Conservation (phyloP, 1,140 invertebrate genomes). For the Myzus persicae region DNA sequence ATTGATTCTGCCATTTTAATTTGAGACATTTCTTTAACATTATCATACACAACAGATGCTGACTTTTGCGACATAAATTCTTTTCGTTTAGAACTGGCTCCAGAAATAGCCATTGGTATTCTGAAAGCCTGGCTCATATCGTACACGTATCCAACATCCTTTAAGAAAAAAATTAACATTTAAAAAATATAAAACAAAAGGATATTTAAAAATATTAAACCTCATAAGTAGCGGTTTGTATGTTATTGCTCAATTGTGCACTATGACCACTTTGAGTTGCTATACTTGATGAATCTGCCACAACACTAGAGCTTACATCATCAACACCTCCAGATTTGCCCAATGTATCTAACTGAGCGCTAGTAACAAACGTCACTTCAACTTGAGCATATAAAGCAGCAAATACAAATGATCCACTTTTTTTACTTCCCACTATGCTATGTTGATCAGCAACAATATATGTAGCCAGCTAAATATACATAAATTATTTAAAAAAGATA, state of each 20-base stretch:
- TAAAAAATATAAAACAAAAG: neutral
- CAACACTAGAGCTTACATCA: slow-evolving; percentile 78
- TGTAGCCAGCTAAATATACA: slow-evolving; percentile 69
- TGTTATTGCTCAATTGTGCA: slow-evolving; percentile 61
- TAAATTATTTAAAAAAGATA: neutral
- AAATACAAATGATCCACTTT: slow-evolving; percentile 71
- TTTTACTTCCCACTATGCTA: slow-evolving; percentile 60
- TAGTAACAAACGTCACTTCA: slow-evolving; percentile 87
- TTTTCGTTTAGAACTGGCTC: slow-evolving; percentile 27
- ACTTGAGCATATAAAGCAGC: slow-evolving; percentile 83
- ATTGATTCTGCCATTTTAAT: slow-evolving; percentile 55
- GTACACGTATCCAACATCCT: slow-evolving; percentile 49
- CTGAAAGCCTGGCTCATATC: slow-evolving; percentile 53
- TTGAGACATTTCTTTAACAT: slow-evolving; percentile 58
- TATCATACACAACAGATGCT: slow-evolving; percentile 52
- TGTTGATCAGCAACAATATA: slow-evolving; percentile 83
- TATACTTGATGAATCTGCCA: slow-evolving; percentile 82
- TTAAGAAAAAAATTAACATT: slow-evolving; percentile 19
- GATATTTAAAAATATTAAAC: neutral
- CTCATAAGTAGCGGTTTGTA: slow-evolving; percentile 61
- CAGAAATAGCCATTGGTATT: slow-evolving; percentile 50
- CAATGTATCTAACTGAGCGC: slow-evolving; percentile 73
- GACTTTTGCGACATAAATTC: slow-evolving; percentile 45
- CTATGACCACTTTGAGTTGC: slow-evolving; percentile 72
- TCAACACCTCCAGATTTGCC: slow-evolving; percentile 79